Evolutionary conservation across 2,888 invertebrate species (phyloP).

Genomic region (Heliconius aoede): DNA sequence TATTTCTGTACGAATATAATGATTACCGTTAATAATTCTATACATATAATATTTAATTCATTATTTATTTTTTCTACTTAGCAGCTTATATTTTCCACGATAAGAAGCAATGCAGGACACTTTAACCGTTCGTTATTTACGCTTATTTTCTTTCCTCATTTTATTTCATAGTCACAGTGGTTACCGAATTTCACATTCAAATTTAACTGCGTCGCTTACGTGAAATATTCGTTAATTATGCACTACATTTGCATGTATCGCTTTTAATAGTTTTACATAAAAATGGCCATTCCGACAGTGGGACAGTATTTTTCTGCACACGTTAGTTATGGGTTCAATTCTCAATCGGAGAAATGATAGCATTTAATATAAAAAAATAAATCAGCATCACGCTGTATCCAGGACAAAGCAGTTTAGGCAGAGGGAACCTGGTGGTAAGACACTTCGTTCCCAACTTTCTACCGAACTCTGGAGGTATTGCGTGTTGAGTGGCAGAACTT

Average conservation of each 20-base stretch:
- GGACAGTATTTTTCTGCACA: background rate
- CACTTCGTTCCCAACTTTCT: too few relatives aligned
- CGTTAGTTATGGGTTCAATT: background rate
- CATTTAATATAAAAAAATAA: too few relatives aligned
- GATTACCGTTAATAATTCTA: background rate
- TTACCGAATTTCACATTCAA: slow-evolving; percentile 37
- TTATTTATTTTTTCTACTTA: too few relatives aligned
- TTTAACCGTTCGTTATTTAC: background rate
- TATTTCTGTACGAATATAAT: too few relatives aligned
- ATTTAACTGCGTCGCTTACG: slow-evolving; percentile 31
- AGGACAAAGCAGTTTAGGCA: too few relatives aligned
- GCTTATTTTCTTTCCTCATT: slow-evolving; percentile 17
- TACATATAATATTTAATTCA: background rate
- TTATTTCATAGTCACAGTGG: slow-evolving; percentile 11
- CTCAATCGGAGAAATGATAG: background rate
- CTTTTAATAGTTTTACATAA: slow-evolving; percentile 41
- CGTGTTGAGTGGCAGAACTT: too few relatives aligned
- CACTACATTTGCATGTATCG: slow-evolving; percentile 40
- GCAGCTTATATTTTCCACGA: background rate
- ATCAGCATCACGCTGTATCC: too few relatives aligned
- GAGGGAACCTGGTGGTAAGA: too few relatives aligned
- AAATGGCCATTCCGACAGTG: slow-evolving; percentile 6
- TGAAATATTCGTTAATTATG: slow-evolving; percentile 45
- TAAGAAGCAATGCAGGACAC: background rate
- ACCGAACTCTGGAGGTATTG: too few relatives aligned